These are phyloP conservation scores for Rhabditophanes sp. DNA, from an alignment of 2,888 invertebrate genomes.

Conservation along the genomic window DNA sequence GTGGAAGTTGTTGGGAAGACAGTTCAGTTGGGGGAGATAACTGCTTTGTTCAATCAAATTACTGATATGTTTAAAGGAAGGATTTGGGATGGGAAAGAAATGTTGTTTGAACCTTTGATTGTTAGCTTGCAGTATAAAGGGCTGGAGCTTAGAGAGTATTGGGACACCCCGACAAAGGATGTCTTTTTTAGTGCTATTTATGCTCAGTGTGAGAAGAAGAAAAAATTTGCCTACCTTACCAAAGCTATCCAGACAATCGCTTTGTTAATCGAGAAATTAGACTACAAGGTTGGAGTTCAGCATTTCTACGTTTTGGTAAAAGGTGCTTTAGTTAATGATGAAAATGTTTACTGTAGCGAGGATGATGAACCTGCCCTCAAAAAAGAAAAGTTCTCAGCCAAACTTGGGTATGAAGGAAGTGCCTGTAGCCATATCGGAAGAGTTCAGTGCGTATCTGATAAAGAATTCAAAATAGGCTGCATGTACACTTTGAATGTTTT, in stretches of 20 bases:
- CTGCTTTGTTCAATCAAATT: no score
- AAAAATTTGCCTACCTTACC: slow-evolving; percentile 4
- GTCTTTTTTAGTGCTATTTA: slow-evolving; percentile 7
- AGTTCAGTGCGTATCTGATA: no score
- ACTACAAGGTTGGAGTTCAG: background rate
- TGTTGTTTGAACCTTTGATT: slow-evolving; percentile 15
- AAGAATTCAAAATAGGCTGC: no score
- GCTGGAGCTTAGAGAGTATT: slow-evolving; percentile 3
- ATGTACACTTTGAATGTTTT: no score
- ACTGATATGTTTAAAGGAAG: slow-evolving; percentile 18
- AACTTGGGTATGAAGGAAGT: no score
- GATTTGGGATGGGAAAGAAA: slow-evolving; percentile 26
- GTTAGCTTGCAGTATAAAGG: slow-evolving; percentile 11
- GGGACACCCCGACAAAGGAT: slow-evolving; percentile 8
- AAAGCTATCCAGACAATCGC: slow-evolving; percentile 5
- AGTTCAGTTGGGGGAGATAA: no score
- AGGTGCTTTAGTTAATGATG: background rate
- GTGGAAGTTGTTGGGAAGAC: no score
- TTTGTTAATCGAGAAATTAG: slow-evolving; percentile 1
- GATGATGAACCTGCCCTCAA: no score
- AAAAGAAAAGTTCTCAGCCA: no score
- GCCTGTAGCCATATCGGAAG: no score
- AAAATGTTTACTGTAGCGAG: background rate
- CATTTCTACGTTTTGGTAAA: slow-evolving; percentile 2
- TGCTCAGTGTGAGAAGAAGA: background rate